A percentile compares a stretch with the other conserved stretches of the same genome.
Evolutionary conservation across 1,140 invertebrate genomes (phyloP).

Genomic region (Diuraphis noxia): DNA sequence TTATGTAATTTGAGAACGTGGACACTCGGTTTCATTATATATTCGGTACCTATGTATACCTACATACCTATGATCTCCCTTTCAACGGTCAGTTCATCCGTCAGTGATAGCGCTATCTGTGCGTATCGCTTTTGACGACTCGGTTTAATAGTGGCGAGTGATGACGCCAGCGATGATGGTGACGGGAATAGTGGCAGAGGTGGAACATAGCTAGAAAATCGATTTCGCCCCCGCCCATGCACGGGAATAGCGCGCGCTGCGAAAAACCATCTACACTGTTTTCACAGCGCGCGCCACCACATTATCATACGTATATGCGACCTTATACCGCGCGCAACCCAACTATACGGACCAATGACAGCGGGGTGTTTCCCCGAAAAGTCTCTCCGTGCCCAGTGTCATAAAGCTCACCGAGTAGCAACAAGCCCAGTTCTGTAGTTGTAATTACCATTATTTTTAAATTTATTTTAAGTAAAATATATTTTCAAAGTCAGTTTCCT

Average conservation of each 20-base stretch:
- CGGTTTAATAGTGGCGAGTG: background rate
- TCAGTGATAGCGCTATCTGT: conserved; percentile 13
- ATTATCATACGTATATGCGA: conserved; percentile 14
- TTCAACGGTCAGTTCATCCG: background rate
- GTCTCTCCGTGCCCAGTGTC: conserved; percentile 42
- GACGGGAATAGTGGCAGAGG: background rate
- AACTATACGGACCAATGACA: conserved; percentile 36
- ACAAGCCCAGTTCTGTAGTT: conserved; percentile 36
- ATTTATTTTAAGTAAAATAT: background rate
- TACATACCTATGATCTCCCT: too few species aligned
- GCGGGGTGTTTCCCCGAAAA: conserved; percentile 48
- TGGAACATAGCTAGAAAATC: conserved; percentile 3
- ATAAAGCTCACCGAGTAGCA: conserved; percentile 42
- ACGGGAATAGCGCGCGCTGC: background rate
- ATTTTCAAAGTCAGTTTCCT: background rate
- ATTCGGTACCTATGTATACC: background rate
- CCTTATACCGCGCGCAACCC: background rate
- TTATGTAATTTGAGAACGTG: background rate
- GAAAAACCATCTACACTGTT: conserved; percentile 27
- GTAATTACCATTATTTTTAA: background rate
- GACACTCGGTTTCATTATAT: too few species aligned
- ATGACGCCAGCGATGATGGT: background rate
- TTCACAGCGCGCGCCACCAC: conserved; percentile 24
- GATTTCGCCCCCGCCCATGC: conserved; percentile 12
- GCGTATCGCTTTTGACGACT: background rate